Percentiles rank a stretch among this genome's conserved stretches.
phyloP scores from a whole-genome alignment of 2,113 vertebrate species.

The Paramormyrops kingsleyae region DNA sequence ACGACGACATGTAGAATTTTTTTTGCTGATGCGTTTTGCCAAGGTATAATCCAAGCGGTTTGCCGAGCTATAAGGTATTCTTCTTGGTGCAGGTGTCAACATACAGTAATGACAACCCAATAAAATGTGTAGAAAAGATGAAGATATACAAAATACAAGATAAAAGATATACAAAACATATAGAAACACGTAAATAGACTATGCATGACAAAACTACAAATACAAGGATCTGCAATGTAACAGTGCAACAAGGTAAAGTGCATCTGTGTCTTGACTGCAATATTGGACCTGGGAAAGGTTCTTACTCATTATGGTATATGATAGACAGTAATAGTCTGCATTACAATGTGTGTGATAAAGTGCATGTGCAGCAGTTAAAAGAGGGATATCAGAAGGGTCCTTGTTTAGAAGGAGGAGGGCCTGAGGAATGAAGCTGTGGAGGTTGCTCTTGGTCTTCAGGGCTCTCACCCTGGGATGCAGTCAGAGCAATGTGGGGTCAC shows the following conservation, averaged over 20 bases:
- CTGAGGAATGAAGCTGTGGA: neutral
- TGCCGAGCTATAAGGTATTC: neutral
- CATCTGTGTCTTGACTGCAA: neutral
- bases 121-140: neutral
- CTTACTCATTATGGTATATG: too few species aligned
- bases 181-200: neutral
- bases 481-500: neutral
- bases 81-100: neutral
- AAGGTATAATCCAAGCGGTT: neutral
- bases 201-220: neutral
- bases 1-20: too few species aligned
- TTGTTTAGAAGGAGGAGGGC: neutral
- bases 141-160: neutral
- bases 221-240: neutral
- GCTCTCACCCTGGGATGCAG: neutral
- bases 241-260: neutral
- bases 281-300: neutral
- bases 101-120: neutral
- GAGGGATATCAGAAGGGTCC: neutral
- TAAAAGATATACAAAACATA: neutral
- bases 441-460: neutral
- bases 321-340: neutral
- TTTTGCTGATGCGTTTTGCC: too few species aligned
- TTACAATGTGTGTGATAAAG: neutral
- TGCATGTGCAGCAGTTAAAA: neutral